phyloP scores from a whole-genome alignment of 2,797 vertebrate species.

The Clarias pachynema region DNA sequence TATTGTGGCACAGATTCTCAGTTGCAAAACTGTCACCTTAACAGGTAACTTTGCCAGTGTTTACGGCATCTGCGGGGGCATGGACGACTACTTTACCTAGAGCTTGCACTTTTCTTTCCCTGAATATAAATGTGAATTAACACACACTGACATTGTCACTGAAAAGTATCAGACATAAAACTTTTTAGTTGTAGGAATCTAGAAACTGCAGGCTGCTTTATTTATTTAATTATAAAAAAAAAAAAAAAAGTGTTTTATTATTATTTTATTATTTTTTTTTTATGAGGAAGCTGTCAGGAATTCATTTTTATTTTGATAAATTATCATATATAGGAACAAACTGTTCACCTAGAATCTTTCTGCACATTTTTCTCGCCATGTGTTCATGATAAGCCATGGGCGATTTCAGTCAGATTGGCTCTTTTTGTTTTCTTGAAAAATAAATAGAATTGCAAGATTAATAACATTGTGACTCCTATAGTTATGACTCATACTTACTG shows the following conservation, averaged over 20 bases:
- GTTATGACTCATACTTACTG: too few species aligned
- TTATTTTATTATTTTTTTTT: background rate
- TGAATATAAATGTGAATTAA: constrained; percentile 31
- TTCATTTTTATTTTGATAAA: background rate
- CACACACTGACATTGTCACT: constrained; percentile 14
- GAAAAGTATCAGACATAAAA: constrained; percentile 8
- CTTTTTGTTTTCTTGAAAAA: background rate
- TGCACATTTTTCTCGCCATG: background rate
- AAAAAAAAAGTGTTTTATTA: too few species aligned
- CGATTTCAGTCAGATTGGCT: background rate
- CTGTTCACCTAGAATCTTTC: background rate
- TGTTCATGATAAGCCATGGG: background rate
- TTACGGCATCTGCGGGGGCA: constrained; percentile 16
- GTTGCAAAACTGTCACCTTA: constrained; percentile 23
- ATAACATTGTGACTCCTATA: too few species aligned
- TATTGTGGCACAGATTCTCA: constrained; percentile 9
- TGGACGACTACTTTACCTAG: background rate
- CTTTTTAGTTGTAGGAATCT: background rate
- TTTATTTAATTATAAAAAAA: background rate
- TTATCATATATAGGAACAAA: background rate
- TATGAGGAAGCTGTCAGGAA: background rate
- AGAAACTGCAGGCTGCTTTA: background rate
- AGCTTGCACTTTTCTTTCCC: background rate
- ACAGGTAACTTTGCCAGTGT: constrained; percentile 17
- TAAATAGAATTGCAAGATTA: too few species aligned